These are phyloP conservation scores for Cyphomyrmex costatus DNA, from an alignment of 1,140 invertebrate genomes.

Conservation along the genomic window DNA sequence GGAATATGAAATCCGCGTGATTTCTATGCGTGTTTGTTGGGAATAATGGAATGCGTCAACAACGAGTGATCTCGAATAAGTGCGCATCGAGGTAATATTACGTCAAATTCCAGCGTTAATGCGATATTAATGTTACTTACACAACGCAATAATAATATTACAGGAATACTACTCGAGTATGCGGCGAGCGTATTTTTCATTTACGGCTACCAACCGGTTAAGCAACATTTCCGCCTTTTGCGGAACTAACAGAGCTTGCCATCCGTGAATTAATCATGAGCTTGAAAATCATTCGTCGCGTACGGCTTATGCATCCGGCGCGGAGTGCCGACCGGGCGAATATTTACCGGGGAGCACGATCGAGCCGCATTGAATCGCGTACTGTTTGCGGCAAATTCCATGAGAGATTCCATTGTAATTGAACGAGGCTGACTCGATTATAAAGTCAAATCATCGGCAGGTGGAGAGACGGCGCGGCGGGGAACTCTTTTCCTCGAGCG, in stretches of 20 bases:
- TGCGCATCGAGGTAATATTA: neutral
- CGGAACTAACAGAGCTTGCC: slow-evolving; percentile 12
- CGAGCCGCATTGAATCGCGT: slow-evolving; percentile 42
- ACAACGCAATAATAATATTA: neutral
- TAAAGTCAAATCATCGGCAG: slow-evolving; percentile 77
- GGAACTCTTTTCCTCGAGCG: slow-evolving; percentile 7
- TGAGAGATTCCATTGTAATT: slow-evolving; percentile 77
- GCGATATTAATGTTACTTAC: neutral
- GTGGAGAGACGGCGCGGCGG: neutral
- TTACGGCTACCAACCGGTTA: neutral
- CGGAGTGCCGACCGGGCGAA: slow-evolving; percentile 26
- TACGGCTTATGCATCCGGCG: slow-evolving; percentile 40
- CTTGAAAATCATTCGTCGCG: slow-evolving; percentile 59
- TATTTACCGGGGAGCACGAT: slow-evolving; percentile 64
- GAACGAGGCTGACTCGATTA: slow-evolving; percentile 76
- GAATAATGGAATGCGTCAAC: slow-evolving; percentile 19
- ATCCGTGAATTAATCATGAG: slow-evolving; percentile 61
- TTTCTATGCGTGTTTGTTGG: slow-evolving; percentile 11
- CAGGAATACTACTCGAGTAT: neutral
- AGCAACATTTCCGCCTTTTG: slow-evolving; percentile 42
- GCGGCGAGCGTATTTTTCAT: slow-evolving; percentile 4
- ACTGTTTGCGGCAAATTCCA: slow-evolving; percentile 72
- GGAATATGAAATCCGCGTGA: slow-evolving; percentile 12
- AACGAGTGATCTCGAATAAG: neutral
- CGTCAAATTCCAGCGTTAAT: slow-evolving; percentile 21